phyloP scores from a whole-genome alignment of 2,797 vertebrate species.

The Chloroceryle inda region DNA sequence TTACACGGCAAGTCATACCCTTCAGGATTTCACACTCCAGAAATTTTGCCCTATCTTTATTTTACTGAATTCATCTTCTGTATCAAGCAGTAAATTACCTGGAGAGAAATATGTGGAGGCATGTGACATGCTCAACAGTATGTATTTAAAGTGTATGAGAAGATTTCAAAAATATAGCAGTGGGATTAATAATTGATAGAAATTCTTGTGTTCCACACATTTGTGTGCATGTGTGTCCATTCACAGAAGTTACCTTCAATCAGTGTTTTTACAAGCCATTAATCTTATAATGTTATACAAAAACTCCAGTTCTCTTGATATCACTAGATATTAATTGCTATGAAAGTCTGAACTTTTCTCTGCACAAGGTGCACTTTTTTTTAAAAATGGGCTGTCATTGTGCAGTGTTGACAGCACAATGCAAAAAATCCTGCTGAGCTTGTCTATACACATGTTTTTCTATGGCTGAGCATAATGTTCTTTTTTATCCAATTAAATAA shows the following conservation, averaged over 20 bases:
- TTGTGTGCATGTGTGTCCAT: not conserved
- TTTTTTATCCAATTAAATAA: slow-evolving; percentile 38
- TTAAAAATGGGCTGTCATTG: not conserved
- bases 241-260: not conserved
- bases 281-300: not conserved
- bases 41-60: not conserved
- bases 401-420: slow-evolving; percentile 30
- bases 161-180: not conserved
- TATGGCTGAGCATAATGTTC: slow-evolving; percentile 12
- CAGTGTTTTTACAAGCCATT: not conserved
- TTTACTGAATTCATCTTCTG: not conserved
- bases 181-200: not conserved
- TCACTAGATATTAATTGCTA: not conserved
- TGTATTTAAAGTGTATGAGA: not conserved
- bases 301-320: not conserved
- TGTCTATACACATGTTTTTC: slow-evolving; percentile 20
- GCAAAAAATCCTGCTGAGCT: slow-evolving; percentile 40
- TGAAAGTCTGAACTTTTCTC: not conserved
- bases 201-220: not conserved
- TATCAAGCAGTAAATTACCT: not conserved
- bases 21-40: not conserved
- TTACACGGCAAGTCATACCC: not conserved
- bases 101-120: not conserved
- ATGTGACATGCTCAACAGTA: not conserved
- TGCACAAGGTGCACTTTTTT: not conserved